Conservation (phyloP, 2,888 invertebrate species). For the Acanthococcus lagerstroemiae region DNA sequence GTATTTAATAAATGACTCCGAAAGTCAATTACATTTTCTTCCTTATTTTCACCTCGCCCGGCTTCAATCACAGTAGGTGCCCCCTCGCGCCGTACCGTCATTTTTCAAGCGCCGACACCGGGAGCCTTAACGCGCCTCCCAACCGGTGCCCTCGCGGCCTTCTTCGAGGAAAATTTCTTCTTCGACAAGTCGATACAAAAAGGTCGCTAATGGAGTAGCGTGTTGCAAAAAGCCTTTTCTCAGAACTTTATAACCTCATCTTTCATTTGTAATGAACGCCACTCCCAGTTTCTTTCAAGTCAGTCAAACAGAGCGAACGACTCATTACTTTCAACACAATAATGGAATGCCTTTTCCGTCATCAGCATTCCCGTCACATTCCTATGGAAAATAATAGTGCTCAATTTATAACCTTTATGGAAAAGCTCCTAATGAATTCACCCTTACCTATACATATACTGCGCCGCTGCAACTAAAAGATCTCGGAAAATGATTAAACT, state of each 20-base stretch:
- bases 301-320: slow-evolving; percentile 28
- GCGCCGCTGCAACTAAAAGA: background rate
- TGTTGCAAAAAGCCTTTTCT: slow-evolving; percentile 19
- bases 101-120: slow-evolving; percentile 6
- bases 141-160: background rate
- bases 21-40: slow-evolving; percentile 30
- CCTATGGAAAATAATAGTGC: slow-evolving; percentile 29
- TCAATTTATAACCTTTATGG: slow-evolving; percentile 31
- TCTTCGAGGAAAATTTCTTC: slow-evolving; percentile 11
- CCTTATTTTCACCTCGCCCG: background rate
- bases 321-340: slow-evolving; percentile 28
- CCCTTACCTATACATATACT: slow-evolving; percentile 1
- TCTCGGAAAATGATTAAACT: background rate
- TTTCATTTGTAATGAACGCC: slow-evolving; percentile 31
- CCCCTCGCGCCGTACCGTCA: background rate
- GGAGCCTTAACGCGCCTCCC: background rate
- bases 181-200: slow-evolving; percentile 16
- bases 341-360: slow-evolving; percentile 31
- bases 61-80: background rate
- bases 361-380: slow-evolving; percentile 31
- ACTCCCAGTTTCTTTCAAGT: slow-evolving; percentile 31
- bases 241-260: slow-evolving; percentile 26
- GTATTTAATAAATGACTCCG: slow-evolving; percentile 29
- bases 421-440: slow-evolving; percentile 30
- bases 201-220: slow-evolving; percentile 23